Base-by-base conservation (phyloP, 1,140 invertebrate genomes). In the Drosophila mauritiana region DNA sequence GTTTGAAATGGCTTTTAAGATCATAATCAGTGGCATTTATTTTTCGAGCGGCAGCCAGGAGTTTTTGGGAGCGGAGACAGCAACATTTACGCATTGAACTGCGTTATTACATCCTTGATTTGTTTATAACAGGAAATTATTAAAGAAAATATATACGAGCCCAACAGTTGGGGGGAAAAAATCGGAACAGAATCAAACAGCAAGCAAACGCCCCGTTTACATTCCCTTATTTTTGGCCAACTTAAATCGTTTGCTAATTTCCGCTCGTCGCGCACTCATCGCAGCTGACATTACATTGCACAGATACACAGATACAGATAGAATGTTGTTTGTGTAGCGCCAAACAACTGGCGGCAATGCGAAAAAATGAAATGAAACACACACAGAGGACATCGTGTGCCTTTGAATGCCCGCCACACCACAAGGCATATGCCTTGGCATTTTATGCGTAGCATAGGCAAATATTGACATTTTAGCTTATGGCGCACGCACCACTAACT, bases 81-180 rank as follows among this genome's bases (percentile, higher is more conserved):
- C 48, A 54, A 69, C 74, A 77, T 77, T 77, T 77, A 76, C 67
- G 76, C 84, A 88, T 89, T 84, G 84, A 89, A 56, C 84, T 89
- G 84, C 77, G 84, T 89, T 89, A 89, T 89, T 89, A 89, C 85
- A 89, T 89, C 84, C 84, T 84, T 84, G 77, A 89, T 89, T 89
- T 89, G 85, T 89, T 89, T 89, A 90, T 74, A 90, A 84, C 73
- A 80, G 84, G 84, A 89, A 90, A 89, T 89, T 89, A 83, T 89
- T 89, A 84, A 89, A 70, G 73, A 84, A 84, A 65, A 84, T 78
- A 62, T 77, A 54, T 56, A 55, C 34, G 37, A 10, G 22, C 34
- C 49, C 46, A 37, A 62, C 73, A 40, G 57, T 22, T 54, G 39
- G 39, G 39, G 17, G 12, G 78, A 69, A 73, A 73, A 73, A 78